Percentiles rank a stretch among this genome's conserved stretches.
Conservation (phyloP, 2,797 vertebrate genomes). For the Sebastes umbrosus region DNA sequence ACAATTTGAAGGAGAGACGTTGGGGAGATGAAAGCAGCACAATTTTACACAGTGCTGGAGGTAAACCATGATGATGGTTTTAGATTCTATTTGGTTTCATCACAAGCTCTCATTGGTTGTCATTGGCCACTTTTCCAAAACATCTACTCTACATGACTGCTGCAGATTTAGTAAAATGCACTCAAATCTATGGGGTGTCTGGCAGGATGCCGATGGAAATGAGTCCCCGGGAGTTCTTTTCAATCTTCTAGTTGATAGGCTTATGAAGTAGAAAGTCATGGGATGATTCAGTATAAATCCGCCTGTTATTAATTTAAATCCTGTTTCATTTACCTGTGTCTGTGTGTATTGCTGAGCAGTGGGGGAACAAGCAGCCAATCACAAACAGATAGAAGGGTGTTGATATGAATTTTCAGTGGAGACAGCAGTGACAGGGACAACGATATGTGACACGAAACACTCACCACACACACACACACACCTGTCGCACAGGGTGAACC, state of each 20-base stretch:
- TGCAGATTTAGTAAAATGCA: not conserved
- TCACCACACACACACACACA: not conserved
- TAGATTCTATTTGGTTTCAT: not conserved
- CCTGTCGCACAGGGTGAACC: conserved; percentile 12
- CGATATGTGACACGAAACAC: conserved; percentile 20
- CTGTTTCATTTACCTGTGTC: conserved; percentile 7
- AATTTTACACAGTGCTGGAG: not conserved
- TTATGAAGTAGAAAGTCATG: conserved; percentile 25
- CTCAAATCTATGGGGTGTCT: not conserved
- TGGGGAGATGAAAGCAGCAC: not conserved
- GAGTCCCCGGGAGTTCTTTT: conserved; percentile 3
- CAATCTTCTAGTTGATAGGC: conserved; percentile 26
- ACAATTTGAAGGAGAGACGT: not conserved
- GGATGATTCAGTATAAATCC: not conserved
- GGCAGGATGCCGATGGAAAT: not conserved
- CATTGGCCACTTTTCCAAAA: not conserved
- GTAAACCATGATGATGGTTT: not conserved
- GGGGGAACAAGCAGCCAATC: conserved; percentile 22
- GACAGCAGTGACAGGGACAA: conserved; percentile 16
- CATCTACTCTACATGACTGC: not conserved
- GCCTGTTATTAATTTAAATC: conserved; percentile 32
- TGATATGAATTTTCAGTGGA: conserved; percentile 38
- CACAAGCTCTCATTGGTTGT: not conserved
- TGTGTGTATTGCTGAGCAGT: conserved; percentile 12
- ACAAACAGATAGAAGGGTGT: conserved; percentile 26